Percentiles rank a stretch among this genome's conserved stretches.
Evolutionary conservation across 2,113 vertebrate genomes (phyloP).

Genomic region (Aspidoscelis tigris): DNA sequence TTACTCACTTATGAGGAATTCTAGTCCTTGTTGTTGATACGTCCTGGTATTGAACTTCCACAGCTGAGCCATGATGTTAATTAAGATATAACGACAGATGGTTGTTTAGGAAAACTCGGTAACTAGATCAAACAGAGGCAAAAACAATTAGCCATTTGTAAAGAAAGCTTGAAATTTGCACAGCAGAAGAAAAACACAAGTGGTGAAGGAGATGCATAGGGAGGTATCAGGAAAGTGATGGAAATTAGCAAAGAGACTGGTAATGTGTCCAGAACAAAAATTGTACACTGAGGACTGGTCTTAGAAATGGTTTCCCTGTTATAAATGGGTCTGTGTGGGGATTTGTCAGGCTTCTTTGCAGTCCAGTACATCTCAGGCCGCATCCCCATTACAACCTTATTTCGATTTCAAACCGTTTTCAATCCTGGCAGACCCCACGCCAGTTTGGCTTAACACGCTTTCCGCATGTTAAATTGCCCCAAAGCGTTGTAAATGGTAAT

Average conservation of each 20-base stretch:
- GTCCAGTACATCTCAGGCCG: too few species aligned
- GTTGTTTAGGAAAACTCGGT: not conserved
- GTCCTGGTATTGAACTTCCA: not conserved
- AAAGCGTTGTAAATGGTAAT: too few species aligned
- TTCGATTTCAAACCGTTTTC: too few species aligned
- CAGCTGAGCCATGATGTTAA: not conserved
- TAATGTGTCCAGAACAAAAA: not conserved
- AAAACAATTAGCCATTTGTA: not conserved
- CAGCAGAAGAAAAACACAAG: not conserved
- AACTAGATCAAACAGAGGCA: not conserved
- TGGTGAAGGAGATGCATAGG: not conserved
- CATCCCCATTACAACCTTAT: too few species aligned
- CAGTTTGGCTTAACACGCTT: too few species aligned
- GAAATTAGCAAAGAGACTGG: not conserved
- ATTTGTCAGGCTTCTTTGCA: too few species aligned
- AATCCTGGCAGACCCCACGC: too few species aligned
- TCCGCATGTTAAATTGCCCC: too few species aligned
- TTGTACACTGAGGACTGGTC: not conserved
- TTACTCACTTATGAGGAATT: not conserved
- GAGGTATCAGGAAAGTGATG: not conserved
- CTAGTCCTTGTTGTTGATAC: not conserved
- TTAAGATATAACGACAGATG: not conserved
- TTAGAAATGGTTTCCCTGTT: not conserved
- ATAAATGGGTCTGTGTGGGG: not conserved
- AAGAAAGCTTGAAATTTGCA: not conserved